Base-by-base conservation (phyloP, 30 jellyfish, hydroid and myxozoan genomes). In the Cassiopea andromeda region DNA sequence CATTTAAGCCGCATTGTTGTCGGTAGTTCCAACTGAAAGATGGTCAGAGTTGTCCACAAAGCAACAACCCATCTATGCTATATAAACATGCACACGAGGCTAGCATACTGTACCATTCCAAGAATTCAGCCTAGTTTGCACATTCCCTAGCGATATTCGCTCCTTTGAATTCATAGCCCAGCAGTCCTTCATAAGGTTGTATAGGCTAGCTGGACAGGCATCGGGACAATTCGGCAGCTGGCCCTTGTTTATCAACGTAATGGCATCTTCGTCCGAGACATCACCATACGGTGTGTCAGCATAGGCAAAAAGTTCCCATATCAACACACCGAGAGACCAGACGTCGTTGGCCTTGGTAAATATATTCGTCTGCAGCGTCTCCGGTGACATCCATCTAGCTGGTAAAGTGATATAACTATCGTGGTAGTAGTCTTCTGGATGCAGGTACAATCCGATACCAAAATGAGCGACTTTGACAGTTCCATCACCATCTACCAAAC, bases 361-460 rank as follows among this genome's bases (percentile, higher is more conserved):
- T 54, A 44, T 27, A 16, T 75, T 84, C 47, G 82, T 86, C 46
- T 74, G 87, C 16, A 90, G 83, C n/a, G 99, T 78, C 77, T 94
- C 99, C 48, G 99, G 99, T 1, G 99, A 83, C 89, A 94, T 79
- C 99, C 99, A 94, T 47, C 99, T 71, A 1, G 94, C 87, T 0
- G 99, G 97, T 17, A 93, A 19, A n/a, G 84, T 78, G 47, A 78
- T 76, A 58, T 73, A 77, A 19, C 74, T 69, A 61, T 90, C 88
- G 38, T 73, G 83, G 44, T 44, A 64, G 60, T 94, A 94, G 72
- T 94, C 99, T 10, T 43, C 93, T 1, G 97, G 95, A 70, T 94
- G 93, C 5, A 93, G 91, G 82, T 85, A 87, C 17, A 72, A 82
- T 10, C 98, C 98, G 60, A 94, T 84, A 10, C 97, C 98, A 61